Base-by-base conservation (phyloP, 2,113 vertebrate genomes). In the Macaca nemestrina region DNA sequence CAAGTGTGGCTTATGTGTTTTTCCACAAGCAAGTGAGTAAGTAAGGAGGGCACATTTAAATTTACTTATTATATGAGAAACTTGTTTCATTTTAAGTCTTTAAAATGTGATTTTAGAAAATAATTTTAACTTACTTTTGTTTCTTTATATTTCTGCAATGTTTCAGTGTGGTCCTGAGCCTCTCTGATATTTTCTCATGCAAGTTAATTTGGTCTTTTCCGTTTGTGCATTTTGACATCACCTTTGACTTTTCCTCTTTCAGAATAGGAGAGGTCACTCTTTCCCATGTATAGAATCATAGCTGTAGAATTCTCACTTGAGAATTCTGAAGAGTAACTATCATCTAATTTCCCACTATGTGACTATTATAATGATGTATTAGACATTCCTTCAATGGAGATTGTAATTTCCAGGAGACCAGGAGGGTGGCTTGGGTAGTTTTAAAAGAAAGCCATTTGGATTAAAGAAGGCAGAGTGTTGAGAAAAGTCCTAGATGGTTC, bases 81-180 rank as follows among this genome's bases (percentile, higher is more conserved):
- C 35, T 59, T 85, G 76, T 73, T 18, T 67, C 11, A 73, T 83
- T 97, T 88, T 91, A 82, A 86, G 57, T 78, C 75, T 94, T 61
- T 88, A 48, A 81, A 73, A 35, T 92, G 48, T 17, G 89, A 80
- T 96, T 83, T 96, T 73, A 95, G 50, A 85, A 90, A 87, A n/a
- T 0, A 59, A 52, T 52, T 91, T 70, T 85, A 70, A 38, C 17
- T 93, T 82, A 70, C 40, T 95, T 92, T 93, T 72, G 38, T 95
- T 92, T 27, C 75, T 95, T 78, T 73, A 89, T 43, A 61, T 88
- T 84, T 89, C 59, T 90, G n/a, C 48, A 9, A 6, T 88, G 68
- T 80, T 91, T 93, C 13, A 52, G 8, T 40, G 18, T 48, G 45
- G 23, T 70, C 43, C 67, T 89, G 38, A 93, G 40, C 25, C 45